A percentile compares a stretch with the other conserved stretches of the same genome.
These are phyloP conservation scores for Cygnus buccinator DNA, from an alignment of 2,113 vertebrate genomes.

Conservation along the genomic window DNA sequence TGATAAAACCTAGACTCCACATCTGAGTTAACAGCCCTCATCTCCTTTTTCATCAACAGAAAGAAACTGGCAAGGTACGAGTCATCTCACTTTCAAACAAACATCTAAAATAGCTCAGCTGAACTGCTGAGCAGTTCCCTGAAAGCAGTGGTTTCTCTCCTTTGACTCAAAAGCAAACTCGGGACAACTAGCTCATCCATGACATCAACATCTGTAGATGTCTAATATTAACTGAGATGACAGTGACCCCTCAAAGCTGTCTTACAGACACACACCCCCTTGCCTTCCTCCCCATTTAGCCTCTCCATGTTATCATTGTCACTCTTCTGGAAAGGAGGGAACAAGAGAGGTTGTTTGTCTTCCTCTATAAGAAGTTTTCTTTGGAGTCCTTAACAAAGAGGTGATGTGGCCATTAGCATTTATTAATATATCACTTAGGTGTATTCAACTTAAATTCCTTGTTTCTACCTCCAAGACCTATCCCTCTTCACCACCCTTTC, in stretches of 20 bases:
- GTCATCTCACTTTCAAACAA: not conserved
- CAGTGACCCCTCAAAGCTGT: not conserved
- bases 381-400: not conserved
- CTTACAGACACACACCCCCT: not conserved
- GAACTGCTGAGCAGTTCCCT: not conserved
- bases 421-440: not conserved
- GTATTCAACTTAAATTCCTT: not conserved
- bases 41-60: not conserved
- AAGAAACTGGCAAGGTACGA: not conserved
- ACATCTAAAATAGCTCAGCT: not conserved
- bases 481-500: not conserved
- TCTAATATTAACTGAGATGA: not conserved
- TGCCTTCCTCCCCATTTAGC: not conserved
- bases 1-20: not conserved
- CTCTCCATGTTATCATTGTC: not conserved
- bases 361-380: not conserved
- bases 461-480: not conserved
- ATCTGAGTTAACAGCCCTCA: not conserved
- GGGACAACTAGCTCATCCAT: not conserved
- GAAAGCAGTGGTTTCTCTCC: not conserved
- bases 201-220: not conserved
- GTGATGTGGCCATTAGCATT: not conserved
- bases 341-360: not conserved
- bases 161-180: not conserved
- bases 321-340: not conserved